These are phyloP conservation scores for Lamprologus speciosus DNA, from an alignment of 2,113 vertebrate genomes.

Conservation along the genomic window DNA sequence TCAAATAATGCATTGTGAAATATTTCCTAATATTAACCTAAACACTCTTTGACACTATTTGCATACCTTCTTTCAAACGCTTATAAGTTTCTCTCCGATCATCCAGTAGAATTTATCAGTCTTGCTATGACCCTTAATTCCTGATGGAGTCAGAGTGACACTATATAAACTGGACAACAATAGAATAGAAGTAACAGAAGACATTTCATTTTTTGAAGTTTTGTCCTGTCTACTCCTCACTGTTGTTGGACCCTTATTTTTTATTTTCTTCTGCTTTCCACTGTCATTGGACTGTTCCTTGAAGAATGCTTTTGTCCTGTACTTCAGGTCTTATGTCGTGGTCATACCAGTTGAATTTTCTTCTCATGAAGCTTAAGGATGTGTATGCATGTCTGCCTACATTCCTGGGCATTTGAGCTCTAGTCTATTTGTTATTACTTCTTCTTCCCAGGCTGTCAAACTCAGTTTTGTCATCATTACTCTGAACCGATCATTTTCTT, in stretches of 20 bases:
- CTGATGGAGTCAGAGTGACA: neutral
- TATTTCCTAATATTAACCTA: neutral
- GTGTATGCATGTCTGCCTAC: neutral
- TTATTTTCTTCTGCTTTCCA: neutral
- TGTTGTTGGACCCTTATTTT: neutral
- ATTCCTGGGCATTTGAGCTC: neutral
- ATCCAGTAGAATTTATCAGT: neutral
- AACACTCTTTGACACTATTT: neutral
- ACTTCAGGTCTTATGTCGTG: neutral
- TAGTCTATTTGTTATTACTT: neutral
- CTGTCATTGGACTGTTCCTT: neutral
- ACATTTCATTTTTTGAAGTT: neutral
- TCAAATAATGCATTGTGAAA: neutral
- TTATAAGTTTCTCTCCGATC: neutral
- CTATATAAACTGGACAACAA: neutral
- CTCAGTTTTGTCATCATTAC: neutral
- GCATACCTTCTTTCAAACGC: neutral
- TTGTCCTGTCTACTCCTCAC: neutral
- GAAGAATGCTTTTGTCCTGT: neutral
- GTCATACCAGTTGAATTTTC: neutral
- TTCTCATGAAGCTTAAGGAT: neutral
- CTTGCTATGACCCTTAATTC: neutral
- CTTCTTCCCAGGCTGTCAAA: neutral
- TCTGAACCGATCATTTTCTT: neutral
- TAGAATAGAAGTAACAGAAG: neutral